A percentile compares a stretch with the other conserved stretches of the same genome.
Conservation (phyloP, 2,888 invertebrate species). For the Conchocele bisecta region DNA sequence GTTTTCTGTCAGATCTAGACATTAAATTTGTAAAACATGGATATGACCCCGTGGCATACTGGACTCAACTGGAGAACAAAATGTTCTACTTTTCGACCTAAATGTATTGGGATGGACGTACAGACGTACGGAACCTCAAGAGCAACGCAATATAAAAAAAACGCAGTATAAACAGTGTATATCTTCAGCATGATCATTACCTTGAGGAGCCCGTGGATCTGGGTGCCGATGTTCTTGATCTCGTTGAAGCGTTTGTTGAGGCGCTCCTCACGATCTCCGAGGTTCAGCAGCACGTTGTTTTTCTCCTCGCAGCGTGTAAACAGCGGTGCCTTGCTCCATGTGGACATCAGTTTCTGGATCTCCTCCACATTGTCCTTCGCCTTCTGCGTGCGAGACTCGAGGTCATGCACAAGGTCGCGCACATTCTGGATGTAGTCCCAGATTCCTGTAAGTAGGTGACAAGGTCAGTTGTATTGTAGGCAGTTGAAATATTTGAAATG, state of each 20-base stretch:
- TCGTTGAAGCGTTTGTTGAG: conserved; percentile 91
- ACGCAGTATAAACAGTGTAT: no score
- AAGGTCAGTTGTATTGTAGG: not conserved
- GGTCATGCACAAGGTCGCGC: conserved; percentile 89
- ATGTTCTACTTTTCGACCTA: no score
- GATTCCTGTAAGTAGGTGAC: conserved; percentile 85
- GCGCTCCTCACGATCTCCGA: conserved; percentile 91
- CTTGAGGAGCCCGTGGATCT: conserved; percentile 89
- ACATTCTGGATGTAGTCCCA: conserved; percentile 92
- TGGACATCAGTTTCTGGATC: conserved; percentile 90
- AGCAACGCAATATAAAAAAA: no score
- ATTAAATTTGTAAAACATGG: no score
- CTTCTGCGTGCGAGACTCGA: conserved; percentile 90
- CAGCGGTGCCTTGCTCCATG: conserved; percentile 92
- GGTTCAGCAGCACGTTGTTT: conserved; percentile 90
- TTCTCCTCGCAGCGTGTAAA: conserved; percentile 94
- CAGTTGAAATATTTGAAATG: no score
- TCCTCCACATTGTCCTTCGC: conserved; percentile 93
- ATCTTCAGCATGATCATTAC: no score
- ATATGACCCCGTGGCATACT: no score
- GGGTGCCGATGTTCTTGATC: conserved; percentile 88
- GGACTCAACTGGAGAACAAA: no score
- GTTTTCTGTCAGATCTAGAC: no score
- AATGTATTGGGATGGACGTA: no score
- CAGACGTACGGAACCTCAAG: no score